phyloP scores from a whole-genome alignment of 2,797 vertebrate species.

The Gymnoscopelus braueri region DNA sequence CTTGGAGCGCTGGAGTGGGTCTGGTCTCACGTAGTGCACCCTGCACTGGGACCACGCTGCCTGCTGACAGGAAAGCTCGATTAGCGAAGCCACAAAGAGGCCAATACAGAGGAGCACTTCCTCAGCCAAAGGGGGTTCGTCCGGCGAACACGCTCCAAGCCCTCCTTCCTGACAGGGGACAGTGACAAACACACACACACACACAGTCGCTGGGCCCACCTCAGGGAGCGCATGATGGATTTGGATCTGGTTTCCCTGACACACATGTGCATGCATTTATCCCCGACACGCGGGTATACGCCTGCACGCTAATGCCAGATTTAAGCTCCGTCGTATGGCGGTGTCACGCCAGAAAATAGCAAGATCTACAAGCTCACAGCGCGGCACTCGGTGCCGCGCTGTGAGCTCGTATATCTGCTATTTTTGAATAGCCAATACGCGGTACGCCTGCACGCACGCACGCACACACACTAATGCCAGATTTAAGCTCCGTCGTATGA shows the following conservation, averaged over 20 bases:
- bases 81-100: slow-evolving; percentile 85
- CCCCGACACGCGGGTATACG: slow-evolving; percentile 21
- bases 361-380: no score
- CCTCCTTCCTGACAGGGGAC: slow-evolving; percentile 81
- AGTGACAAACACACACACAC: slow-evolving; percentile 70
- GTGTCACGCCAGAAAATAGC: no score
- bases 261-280: slow-evolving; percentile 31
- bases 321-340: no score
- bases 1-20: slow-evolving; percentile 84
- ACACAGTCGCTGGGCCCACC: slow-evolving; percentile 55
- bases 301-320: slow-evolving; percentile 4
- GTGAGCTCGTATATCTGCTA: no score
- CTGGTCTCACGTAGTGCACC: slow-evolving; percentile 80
- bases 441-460: no score
- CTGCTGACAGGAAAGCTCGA: slow-evolving; percentile 89
- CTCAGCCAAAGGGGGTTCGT: slow-evolving; percentile 79
- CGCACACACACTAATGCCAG: no score
- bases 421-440: no score
- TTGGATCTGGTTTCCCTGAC: slow-evolving; percentile 70
- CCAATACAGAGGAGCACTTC: slow-evolving; percentile 84
- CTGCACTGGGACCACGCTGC: slow-evolving; percentile 67
- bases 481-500: no score
- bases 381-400: no score
- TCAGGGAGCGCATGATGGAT: slow-evolving; percentile 74
- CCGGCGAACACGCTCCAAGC: slow-evolving; percentile 78